Evolutionary conservation across 1,140 invertebrate genomes (phyloP), one percentile per base, ranked within the genome.

Genomic region (Bradysia coprophila): DNA sequence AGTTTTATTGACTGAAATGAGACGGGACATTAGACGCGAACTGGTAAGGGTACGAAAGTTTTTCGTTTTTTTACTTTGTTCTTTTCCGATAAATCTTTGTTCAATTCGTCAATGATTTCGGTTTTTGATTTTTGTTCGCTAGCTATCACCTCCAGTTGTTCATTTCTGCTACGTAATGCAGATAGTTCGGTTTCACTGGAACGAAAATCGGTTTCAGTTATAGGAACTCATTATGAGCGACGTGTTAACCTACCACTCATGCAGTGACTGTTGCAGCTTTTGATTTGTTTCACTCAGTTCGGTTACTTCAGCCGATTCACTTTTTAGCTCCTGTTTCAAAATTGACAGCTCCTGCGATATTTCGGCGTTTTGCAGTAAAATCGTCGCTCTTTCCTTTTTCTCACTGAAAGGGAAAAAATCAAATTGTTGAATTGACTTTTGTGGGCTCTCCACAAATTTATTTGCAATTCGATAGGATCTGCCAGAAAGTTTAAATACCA

Each of bases 301-400:
- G 0, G 39, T 41, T 28, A 61, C 63, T 40, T 44, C 21, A 21
- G 21, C 28, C n/a, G 37, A 18, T 38, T 59, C 57, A 38, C 72
- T 68, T 32, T 75, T 68, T 49, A 78, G 68, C 43, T 81, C 71
- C 46, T 81, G 75, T 46, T 73, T 73, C 1, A 77, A 71, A 40
- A 83, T 66, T 56, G 85, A 79, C 41, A 81, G 69, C 41, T 81
- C 76, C 54, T 88, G 84, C 0, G 82, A 87, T 43, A 88, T 76
- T 57, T 86, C 76, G 3, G 84, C 84, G 55, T 86, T 89, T 21
- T 82, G 69, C 23, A 89, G 50, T 40, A 88, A 57, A 1, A 78
- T 75, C 10, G 75, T 72, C 54, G 86, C 76, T 50, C 83, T 87
- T 43, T 88, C 83, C 41, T 73, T 63, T 21, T 68, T 69, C 45